These are phyloP conservation scores for Oreochromis mossambicus DNA, from an alignment of 2,797 vertebrate species.

Conservation along the genomic window DNA sequence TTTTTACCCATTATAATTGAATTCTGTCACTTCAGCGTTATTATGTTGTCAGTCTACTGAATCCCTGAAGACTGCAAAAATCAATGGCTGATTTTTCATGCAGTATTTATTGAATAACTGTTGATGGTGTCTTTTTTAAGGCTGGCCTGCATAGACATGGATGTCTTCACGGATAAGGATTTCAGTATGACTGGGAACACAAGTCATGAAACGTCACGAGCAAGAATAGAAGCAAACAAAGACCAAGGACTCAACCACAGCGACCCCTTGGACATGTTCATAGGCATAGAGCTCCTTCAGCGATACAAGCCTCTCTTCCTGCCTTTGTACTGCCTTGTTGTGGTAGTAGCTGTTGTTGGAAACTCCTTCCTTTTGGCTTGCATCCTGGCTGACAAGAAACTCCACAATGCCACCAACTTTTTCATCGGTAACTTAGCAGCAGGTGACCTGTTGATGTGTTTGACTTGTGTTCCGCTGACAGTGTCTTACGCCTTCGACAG, in stretches of 20 bases:
- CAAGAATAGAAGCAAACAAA: slow-evolving; percentile 8
- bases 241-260: slow-evolving; percentile 61
- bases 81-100: background rate
- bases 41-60: background rate
- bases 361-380: slow-evolving; percentile 77
- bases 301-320: slow-evolving; percentile 75
- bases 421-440: slow-evolving; percentile 82
- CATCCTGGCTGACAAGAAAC: slow-evolving; percentile 76
- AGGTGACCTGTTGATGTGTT: slow-evolving; percentile 81
- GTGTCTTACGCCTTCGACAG: slow-evolving; percentile 79
- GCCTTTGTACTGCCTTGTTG: slow-evolving; percentile 76
- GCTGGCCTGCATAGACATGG: slow-evolving; percentile 42
- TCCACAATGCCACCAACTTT: slow-evolving; percentile 82
- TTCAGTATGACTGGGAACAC: slow-evolving; percentile 31
- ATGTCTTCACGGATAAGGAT: slow-evolving; percentile 48
- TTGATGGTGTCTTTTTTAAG: background rate
- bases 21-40: background rate
- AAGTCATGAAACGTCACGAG: slow-evolving; percentile 9
- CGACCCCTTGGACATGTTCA: slow-evolving; percentile 70
- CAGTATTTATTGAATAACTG: background rate
- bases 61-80: background rate
- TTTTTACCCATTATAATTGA: background rate
- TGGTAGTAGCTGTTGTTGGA: slow-evolving; percentile 75
- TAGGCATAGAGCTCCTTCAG: slow-evolving; percentile 75
- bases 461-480: slow-evolving; percentile 79